Conservation (phyloP, 2,113 vertebrate genomes). For the Butorides virescens region DNA sequence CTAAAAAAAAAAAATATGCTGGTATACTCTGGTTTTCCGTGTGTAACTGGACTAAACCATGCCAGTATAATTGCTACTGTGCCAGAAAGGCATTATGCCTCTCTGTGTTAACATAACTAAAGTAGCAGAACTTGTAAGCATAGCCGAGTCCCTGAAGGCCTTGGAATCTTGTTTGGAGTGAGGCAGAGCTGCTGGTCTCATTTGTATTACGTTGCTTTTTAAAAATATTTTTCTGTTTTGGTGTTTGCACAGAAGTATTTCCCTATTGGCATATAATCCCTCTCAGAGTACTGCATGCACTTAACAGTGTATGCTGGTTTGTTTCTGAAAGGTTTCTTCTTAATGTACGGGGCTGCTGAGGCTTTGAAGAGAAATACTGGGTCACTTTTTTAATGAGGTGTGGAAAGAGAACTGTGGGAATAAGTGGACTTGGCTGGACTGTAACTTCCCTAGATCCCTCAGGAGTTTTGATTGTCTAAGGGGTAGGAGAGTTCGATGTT, state of each 20-base stretch:
- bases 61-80: background rate
- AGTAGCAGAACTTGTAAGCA: conserved; percentile 22
- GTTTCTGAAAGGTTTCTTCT: background rate
- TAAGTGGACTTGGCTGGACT: conserved; percentile 25
- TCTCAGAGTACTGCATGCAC: background rate
- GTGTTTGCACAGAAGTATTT: background rate
- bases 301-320: background rate
- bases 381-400: conserved; percentile 43
- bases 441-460: background rate
- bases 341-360: background rate
- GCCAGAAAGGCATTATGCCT: background rate
- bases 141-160: background rate
- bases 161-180: background rate
- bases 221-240: background rate
- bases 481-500: background rate
- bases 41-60: background rate
- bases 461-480: background rate
- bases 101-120: background rate
- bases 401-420: conserved; percentile 44
- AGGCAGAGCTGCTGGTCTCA: background rate
- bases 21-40: background rate
- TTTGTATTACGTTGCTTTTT: background rate
- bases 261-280: background rate
- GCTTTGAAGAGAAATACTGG: conserved; percentile 18
- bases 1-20: background rate